Base-by-base conservation (phyloP, 2,888 invertebrate genomes). In the Thysanoteuthis rhombus region DNA sequence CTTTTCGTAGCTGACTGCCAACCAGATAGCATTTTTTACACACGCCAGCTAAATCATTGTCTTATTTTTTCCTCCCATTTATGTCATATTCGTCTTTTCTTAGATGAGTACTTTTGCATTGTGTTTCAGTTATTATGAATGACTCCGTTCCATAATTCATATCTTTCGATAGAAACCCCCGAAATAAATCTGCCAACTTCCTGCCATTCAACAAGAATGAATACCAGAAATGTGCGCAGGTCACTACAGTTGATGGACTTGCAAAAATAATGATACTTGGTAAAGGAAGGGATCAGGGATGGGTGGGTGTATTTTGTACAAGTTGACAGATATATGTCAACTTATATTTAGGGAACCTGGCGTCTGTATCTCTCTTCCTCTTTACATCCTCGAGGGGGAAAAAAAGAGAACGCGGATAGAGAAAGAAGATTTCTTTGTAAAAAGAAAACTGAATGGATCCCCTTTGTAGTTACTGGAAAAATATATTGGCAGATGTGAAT, bases 401-500 rank as follows among this genome's bases (percentile, higher is more conserved):
- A 92, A n/a, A 92, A 42, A n/a, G 16, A 5, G 42, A 25, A 32
- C 45, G 16, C 28, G 6, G 45, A 40, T 12, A 92, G 19, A 92
- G 45, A 92, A 92, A 12, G 32, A 8, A 45, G 36, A 92, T 92
- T n/a, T 92, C 45, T 92, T 92, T n/a, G 39, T 19, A 28, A 45
- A 39, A 45, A 40, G n/a, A 91, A 32, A 91, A 91, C 42, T 39
- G 38, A 91, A 92, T 45, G 40, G 45, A 32, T 45, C 42, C 8
- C 36, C 45, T 92, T 40, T 45, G 45, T 92, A 92, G n/a, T 45
- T n/a, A 22, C 45, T 45, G 45, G 45, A n/a, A 92, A 92, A 92
- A 92, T 92, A 92, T 92, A 92, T 92, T 92, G 92, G 92, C 45
- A 92, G 45, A 92, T 40, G 92, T 92, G 92, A 92, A 92, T 40